phyloP scores from a whole-genome alignment of 1,140 invertebrate species.

The Heliconius himera region DNA sequence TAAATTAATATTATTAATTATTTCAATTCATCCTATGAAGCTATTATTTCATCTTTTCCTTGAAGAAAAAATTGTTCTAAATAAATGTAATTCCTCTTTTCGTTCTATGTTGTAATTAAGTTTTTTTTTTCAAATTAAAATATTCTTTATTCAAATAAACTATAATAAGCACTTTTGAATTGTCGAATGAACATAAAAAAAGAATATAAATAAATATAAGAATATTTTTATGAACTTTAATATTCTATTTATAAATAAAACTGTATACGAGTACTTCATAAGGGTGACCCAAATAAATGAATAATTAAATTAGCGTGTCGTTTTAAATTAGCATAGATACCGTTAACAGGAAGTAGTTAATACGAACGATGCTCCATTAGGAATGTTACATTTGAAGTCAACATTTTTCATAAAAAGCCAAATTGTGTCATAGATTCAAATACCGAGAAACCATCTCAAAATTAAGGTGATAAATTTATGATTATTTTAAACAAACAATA shows the following conservation, averaged over 20 bases:
- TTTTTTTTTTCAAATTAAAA: too few relatives aligned
- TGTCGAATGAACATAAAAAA: too few relatives aligned
- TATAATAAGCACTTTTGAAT: too few relatives aligned
- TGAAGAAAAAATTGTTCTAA: too few relatives aligned
- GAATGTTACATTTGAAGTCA: neutral
- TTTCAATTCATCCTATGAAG: too few relatives aligned
- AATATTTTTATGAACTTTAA: too few relatives aligned
- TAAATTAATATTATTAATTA: too few relatives aligned
- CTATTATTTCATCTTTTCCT: too few relatives aligned
- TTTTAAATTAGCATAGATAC: constrained; percentile 20
- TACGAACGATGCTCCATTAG: constrained; percentile 7
- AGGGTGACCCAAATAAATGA: constrained; percentile 3
- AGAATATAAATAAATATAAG: too few relatives aligned
- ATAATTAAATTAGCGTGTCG: constrained; percentile 15
- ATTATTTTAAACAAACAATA: neutral
- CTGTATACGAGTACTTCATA: neutral
- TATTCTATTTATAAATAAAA: neutral
- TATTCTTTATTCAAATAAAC: too few relatives aligned
- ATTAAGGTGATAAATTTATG: neutral
- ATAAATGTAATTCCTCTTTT: too few relatives aligned
- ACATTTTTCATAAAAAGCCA: neutral
- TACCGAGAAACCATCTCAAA: neutral
- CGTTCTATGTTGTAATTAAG: too few relatives aligned
- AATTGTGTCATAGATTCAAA: neutral
- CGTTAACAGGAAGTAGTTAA: constrained; percentile 18